Percentiles rank a stretch among this genome's conserved stretches.
These are phyloP conservation scores for Sternotherus odoratus DNA, from an alignment of 2,797 vertebrate species.

Conservation along the genomic window DNA sequence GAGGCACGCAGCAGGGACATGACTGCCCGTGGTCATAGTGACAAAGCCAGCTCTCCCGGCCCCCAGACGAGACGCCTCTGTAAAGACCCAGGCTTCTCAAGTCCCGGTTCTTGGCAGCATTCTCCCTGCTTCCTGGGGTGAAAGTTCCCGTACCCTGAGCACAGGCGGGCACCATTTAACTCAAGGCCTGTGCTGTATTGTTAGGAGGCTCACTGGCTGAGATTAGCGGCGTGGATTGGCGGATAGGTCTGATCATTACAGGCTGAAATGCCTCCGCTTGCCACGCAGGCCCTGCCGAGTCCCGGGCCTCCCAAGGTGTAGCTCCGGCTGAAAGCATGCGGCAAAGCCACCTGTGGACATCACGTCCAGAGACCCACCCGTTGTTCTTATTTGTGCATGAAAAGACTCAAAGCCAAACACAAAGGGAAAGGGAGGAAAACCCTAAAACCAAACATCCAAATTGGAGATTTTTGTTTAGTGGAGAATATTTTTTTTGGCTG, in stretches of 20 bases:
- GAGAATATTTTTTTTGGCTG: background rate
- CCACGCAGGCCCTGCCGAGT: background rate
- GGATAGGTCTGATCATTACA: accelerated
- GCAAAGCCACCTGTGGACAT: background rate
- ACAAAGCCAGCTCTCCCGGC: background rate
- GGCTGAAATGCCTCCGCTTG: background rate
- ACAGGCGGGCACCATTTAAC: background rate
- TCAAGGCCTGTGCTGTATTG: background rate
- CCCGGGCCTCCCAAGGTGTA: background rate
- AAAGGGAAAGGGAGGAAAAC: background rate
- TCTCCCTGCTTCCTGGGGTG: background rate
- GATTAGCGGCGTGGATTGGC: accelerated
- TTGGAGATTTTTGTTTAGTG: background rate
- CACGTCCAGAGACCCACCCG: background rate
- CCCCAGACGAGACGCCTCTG: background rate
- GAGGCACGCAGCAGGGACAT: accelerated
- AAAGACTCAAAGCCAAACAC: background rate
- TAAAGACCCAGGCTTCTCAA: background rate
- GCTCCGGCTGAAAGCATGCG: accelerated
- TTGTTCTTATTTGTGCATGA: background rate
- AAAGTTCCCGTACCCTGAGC: background rate
- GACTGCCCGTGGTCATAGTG: background rate
- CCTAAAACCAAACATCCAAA: background rate
- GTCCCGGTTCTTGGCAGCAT: background rate
- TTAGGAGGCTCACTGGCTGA: background rate